Evolutionary conservation across 2,113 vertebrate species (phyloP).

Genomic region (Oplegnathus fasciatus): DNA sequence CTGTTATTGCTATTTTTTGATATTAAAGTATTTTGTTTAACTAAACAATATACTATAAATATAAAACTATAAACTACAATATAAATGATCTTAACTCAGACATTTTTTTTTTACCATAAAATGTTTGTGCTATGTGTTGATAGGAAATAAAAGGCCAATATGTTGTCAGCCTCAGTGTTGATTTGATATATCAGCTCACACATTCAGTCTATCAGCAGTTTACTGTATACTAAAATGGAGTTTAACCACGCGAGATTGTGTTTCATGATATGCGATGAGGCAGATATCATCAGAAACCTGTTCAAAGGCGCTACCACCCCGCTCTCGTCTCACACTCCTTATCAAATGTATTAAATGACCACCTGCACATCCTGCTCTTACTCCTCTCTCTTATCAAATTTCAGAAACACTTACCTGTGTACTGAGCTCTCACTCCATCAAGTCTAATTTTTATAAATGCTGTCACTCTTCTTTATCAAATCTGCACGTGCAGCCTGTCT

Average conservation of each 20-base stretch:
- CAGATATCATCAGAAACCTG: slow-evolving; percentile 36
- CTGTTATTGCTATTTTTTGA: no score
- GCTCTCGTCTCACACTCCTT: slow-evolving; percentile 10
- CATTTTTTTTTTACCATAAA: no score
- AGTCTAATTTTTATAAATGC: slow-evolving; percentile 47
- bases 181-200: not conserved
- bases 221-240: not conserved
- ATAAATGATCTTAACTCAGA: no score
- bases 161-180: no score
- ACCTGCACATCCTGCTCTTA: slow-evolving; percentile 35
- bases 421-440: slow-evolving; percentile 45
- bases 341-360: slow-evolving; percentile 57
- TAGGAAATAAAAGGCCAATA: no score
- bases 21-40: no score
- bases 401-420: slow-evolving; percentile 61
- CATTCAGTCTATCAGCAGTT: not conserved
- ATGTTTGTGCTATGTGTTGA: no score
- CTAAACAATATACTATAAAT: no score
- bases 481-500: not conserved
- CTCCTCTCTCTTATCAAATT: slow-evolving; percentile 64
- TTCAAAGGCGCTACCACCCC: slow-evolving; percentile 2
- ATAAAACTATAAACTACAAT: no score
- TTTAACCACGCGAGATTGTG: not conserved
- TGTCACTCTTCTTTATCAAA: slow-evolving; percentile 57
- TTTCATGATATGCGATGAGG: not conserved